Percentiles rank a stretch among this genome's conserved stretches.
phyloP scores from a whole-genome alignment of 2,797 vertebrate species.

The Darevskia mixta region DNA sequence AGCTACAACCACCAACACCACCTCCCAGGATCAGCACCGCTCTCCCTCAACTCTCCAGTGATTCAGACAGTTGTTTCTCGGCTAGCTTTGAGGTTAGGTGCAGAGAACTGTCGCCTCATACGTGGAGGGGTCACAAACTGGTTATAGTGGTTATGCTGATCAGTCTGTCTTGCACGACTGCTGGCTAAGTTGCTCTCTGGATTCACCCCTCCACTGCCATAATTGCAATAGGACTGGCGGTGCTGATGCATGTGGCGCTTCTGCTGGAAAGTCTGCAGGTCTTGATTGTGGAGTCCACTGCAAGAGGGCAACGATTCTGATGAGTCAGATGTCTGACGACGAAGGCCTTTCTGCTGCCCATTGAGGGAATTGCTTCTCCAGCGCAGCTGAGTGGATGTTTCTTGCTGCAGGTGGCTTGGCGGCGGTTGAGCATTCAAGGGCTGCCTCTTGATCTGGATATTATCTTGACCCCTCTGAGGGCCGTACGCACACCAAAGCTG shows the following conservation, averaged over 20 bases:
- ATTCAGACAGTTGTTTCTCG: constrained; percentile 93
- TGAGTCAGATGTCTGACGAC: constrained; percentile 75
- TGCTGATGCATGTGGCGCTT: constrained; percentile 82
- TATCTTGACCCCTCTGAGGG: constrained; percentile 81
- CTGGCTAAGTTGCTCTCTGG: constrained; percentile 64
- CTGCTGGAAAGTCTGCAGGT: constrained; percentile 83
- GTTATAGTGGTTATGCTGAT: constrained; percentile 80
- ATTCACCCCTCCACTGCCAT: constrained; percentile 63
- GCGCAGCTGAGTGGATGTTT: constrained; percentile 74
- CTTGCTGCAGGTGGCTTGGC: constrained; percentile 66
- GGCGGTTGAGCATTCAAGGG: constrained; percentile 77
- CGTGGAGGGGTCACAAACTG: constrained; percentile 90
- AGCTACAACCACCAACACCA: constrained; percentile 51
- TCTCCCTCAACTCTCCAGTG: constrained; percentile 50
- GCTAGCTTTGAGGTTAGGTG: constrained; percentile 94
- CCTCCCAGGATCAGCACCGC: background rate
- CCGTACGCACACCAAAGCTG: constrained; percentile 76
- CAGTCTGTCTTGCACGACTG: constrained; percentile 79
- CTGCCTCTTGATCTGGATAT: constrained; percentile 85
- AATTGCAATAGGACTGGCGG: constrained; percentile 83
- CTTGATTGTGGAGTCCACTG: constrained; percentile 79
- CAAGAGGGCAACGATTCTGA: constrained; percentile 68
- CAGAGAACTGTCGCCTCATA: constrained; percentile 96
- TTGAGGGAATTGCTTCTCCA: constrained; percentile 96
- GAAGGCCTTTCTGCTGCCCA: constrained; percentile 78